Evolutionary conservation across 1,140 invertebrate species (phyloP).

Genomic region (Liolophura sinensis): DNA sequence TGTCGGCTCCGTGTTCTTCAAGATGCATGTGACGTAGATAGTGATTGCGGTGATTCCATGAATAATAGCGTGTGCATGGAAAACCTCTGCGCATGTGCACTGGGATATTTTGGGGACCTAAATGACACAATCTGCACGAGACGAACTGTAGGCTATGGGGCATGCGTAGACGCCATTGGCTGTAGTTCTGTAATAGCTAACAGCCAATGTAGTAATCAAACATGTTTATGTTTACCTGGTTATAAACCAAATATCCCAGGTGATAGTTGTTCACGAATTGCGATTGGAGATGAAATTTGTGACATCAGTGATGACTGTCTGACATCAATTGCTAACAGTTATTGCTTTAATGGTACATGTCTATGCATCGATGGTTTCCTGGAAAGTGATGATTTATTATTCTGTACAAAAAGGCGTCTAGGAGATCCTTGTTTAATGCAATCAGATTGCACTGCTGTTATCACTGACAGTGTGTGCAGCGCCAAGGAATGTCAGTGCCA

Average conservation of each 20-base stretch:
- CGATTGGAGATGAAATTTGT: constrained; percentile 22
- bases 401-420: too few species aligned
- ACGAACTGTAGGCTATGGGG: constrained; percentile 28
- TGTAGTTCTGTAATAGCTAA: constrained; percentile 23
- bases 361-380: constrained; percentile 7
- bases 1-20: constrained; percentile 22
- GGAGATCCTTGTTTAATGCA: too few species aligned
- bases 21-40: constrained; percentile 17
- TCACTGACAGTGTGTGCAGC: too few species aligned
- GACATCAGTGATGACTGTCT: constrained; percentile 18
- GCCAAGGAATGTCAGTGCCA: too few species aligned
- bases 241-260: constrained; percentile 8
- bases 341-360: constrained; percentile 19
- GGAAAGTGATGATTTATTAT: too few species aligned
- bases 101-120: constrained; percentile 19
- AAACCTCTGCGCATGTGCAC: constrained; percentile 19
- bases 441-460: too few species aligned
- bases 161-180: constrained; percentile 19
- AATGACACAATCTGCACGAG: constrained; percentile 18
- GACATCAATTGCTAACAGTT: constrained; percentile 19
- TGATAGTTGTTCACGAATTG: constrained; percentile 10
- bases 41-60: constrained; percentile 24
- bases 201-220: constrained; percentile 19
- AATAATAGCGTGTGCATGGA: constrained; percentile 20
- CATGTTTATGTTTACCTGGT: constrained; percentile 22